These are phyloP conservation scores for Limnothrissa miodon DNA, from an alignment of 2,113 vertebrate species.

Conservation along the genomic window DNA sequence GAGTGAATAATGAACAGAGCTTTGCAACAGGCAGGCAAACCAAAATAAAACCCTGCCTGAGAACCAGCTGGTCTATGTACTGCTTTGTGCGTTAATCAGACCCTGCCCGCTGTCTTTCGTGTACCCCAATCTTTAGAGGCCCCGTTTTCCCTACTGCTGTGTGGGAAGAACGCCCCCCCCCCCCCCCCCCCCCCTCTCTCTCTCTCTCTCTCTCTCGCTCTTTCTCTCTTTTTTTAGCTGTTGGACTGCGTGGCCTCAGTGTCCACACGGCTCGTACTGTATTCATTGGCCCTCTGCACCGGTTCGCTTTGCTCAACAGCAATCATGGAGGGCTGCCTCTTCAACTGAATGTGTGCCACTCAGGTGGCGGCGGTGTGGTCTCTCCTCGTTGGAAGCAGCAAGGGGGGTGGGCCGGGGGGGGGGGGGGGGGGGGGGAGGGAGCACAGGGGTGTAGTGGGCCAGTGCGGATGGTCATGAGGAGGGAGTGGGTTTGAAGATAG, in stretches of 20 bases:
- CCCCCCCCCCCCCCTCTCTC: neutral
- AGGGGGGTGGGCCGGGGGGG: neutral
- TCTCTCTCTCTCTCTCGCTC: neutral
- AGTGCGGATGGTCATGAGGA: conserved; percentile 21
- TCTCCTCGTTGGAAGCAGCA: conserved; percentile 7
- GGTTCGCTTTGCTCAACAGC: conserved; percentile 39
- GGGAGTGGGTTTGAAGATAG: conserved; percentile 7
- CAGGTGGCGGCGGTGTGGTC: conserved; percentile 38
- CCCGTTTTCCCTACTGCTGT: neutral
- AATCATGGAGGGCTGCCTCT: conserved; percentile 35
- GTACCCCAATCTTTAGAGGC: neutral
- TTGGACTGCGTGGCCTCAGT: neutral
- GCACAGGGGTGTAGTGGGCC: neutral
- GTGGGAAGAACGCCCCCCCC: neutral
- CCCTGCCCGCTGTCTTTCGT: neutral
- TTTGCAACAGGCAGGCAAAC: neutral
- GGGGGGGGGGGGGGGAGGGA: neutral
- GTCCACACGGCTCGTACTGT: conserved; percentile 15
- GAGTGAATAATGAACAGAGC: neutral
- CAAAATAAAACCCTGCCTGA: neutral
- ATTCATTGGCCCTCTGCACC: conserved; percentile 32
- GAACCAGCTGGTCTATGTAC: neutral
- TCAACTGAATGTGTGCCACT: conserved; percentile 37
- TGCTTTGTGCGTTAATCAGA: conserved; percentile 9
- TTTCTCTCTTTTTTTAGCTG: conserved; percentile 1